Conservation (phyloP, 2,797 vertebrate genomes). For the Gastrophryne carolinensis region DNA sequence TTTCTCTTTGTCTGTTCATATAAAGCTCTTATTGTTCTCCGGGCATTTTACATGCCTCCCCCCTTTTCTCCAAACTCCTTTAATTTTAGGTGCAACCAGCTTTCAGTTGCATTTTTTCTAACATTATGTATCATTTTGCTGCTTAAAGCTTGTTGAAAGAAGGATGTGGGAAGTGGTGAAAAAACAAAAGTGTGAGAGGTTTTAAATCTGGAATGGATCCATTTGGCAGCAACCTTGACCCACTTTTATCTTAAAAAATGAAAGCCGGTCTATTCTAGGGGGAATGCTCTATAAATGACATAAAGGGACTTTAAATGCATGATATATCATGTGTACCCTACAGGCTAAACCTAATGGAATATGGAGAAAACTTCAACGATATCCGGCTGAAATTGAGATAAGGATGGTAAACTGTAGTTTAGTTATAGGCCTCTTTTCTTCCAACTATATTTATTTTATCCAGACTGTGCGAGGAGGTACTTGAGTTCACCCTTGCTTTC, state of each 20-base stretch:
- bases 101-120: neutral
- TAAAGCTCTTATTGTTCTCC: constrained; percentile 47
- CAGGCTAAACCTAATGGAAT: constrained; percentile 24
- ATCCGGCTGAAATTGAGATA: neutral
- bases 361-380: neutral
- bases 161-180: neutral
- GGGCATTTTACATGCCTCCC: constrained; percentile 47
- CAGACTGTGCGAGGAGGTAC: neutral
- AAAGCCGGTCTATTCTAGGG: constrained; percentile 16
- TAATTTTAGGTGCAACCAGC: too few relatives aligned
- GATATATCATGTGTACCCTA: constrained; percentile 4
- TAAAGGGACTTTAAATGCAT: constrained; percentile 7
- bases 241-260: constrained; percentile 29
- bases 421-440: neutral
- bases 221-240: constrained; percentile 44
- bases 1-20: constrained; percentile 47
- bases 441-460: constrained; percentile 43
- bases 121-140: constrained; percentile 45
- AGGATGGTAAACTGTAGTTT: neutral
- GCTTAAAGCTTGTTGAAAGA: constrained; percentile 28
- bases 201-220: constrained; percentile 48
- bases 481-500: neutral
- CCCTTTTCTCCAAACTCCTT: too few relatives aligned
- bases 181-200: constrained; percentile 39
- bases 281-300: constrained; percentile 2